Percentiles rank a stretch among this genome's conserved stretches.
Conservation (phyloP, 1,140 invertebrate genomes). For the Hetaerina americana region DNA sequence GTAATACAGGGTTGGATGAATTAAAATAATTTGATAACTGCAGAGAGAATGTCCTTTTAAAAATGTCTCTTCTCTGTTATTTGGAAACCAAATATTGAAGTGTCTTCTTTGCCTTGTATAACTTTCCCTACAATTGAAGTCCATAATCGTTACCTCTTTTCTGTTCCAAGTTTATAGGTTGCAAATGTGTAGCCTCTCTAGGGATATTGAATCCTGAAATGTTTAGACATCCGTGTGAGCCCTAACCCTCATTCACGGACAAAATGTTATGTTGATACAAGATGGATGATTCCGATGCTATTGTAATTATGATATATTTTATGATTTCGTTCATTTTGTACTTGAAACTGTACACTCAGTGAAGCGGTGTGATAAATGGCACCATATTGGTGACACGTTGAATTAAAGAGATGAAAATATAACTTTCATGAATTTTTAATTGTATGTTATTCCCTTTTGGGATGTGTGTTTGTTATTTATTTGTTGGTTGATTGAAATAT, state of each 20-base stretch:
- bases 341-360: not conserved
- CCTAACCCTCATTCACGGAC: not conserved
- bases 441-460: not conserved
- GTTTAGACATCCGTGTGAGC: not conserved
- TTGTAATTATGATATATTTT: constrained; percentile 1
- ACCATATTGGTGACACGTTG: not conserved
- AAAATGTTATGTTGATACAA: not conserved
- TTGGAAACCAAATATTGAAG: not conserved
- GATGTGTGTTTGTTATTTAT: too few species aligned
- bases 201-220: not conserved
- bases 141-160: not conserved
- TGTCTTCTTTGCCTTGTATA: not conserved
- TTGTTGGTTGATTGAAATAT: too few species aligned
- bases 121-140: not conserved
- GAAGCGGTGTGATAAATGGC: not conserved
- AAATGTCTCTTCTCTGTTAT: not conserved
- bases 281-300: not conserved
- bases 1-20: not conserved
- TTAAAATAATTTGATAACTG: not conserved
- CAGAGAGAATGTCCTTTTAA: not conserved
- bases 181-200: not conserved
- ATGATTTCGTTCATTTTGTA: not conserved
- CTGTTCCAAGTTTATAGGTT: not conserved
- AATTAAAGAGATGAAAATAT: not conserved
- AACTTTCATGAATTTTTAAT: not conserved